Conservation (phyloP, 2,888 invertebrate species). For the Micoletzkya japonica region DNA sequence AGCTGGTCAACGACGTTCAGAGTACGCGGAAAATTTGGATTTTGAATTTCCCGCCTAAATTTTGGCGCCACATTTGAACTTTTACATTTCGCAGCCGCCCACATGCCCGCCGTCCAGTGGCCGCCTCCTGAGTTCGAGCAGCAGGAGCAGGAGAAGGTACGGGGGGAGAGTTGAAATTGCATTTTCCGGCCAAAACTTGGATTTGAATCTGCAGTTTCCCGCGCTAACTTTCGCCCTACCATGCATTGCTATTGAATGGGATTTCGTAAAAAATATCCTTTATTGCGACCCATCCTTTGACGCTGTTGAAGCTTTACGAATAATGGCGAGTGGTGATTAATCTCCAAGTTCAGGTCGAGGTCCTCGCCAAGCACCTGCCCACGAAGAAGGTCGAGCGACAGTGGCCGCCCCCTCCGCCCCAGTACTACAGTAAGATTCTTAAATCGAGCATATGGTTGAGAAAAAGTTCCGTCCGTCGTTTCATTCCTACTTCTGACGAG, state of each 20-base stretch:
- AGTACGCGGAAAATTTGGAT: conserved; percentile 9
- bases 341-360: conserved; percentile 15
- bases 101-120: conserved; percentile 57
- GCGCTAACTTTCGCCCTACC: too few relatives aligned
- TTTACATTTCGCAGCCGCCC: conserved; percentile 19
- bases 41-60: not conserved
- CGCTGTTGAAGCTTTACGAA: too few relatives aligned
- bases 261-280: too few relatives aligned
- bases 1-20: conserved; percentile 2
- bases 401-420: conserved; percentile 55
- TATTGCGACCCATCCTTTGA: too few relatives aligned
- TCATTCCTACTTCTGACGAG: too few relatives aligned
- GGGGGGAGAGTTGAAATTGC: too few relatives aligned
- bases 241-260: too few relatives aligned
- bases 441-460: too few relatives aligned
- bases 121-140: conserved; percentile 60
- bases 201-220: too few relatives aligned
- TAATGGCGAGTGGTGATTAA: not conserved
- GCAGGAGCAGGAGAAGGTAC: conserved; percentile 48
- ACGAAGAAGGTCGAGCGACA: conserved; percentile 46
- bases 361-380: conserved; percentile 53
- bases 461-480: too few relatives aligned
- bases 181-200: too few relatives aligned
- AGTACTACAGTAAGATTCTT: conserved; percentile 40
- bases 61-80: not conserved